A percentile compares a stretch with the other conserved stretches of the same genome.
These are phyloP conservation scores for Euura saliciscinereae DNA, from an alignment of 1,140 invertebrate genomes.

Conservation along the genomic window DNA sequence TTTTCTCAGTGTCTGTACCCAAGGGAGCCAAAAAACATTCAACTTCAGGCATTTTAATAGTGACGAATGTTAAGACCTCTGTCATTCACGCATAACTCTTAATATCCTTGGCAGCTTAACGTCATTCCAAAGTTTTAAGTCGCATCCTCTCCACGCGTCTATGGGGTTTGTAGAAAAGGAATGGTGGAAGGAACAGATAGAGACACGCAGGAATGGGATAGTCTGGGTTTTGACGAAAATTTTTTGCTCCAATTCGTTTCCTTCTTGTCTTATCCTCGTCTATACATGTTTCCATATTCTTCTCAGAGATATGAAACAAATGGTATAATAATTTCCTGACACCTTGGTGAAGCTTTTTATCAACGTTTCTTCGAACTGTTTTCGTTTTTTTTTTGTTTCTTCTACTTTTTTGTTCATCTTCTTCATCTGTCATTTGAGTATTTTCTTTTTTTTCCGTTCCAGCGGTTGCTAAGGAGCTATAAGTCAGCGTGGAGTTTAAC, in stretches of 20 bases:
- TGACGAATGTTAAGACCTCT: not conserved
- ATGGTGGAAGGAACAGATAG: too few relatives aligned
- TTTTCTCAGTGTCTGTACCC: too few relatives aligned
- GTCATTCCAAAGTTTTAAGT: not conserved
- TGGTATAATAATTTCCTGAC: constrained; percentile 27
- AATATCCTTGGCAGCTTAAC: constrained; percentile 1
- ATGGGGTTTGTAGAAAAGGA: too few relatives aligned
- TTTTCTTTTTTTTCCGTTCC: constrained; percentile 11
- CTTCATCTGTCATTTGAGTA: not conserved
- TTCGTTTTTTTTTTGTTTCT: not conserved
- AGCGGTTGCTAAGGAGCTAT: constrained; percentile 19
- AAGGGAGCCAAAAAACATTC: too few relatives aligned
- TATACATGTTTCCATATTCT: not conserved
- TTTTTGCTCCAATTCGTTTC: too few relatives aligned
- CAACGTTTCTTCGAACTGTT: too few relatives aligned
- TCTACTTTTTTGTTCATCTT: not conserved
- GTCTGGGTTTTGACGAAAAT: not conserved
- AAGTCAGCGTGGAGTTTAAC: constrained; percentile 20
- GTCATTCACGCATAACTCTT: not conserved
- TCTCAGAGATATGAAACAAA: constrained; percentile 22
- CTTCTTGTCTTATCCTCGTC: constrained; percentile 9
- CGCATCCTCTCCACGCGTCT: not conserved
- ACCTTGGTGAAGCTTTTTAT: not conserved
- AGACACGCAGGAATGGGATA: not conserved
- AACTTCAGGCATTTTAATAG: not conserved